phyloP scores from a whole-genome alignment of 2,113 vertebrate genomes.

The Pomatorhinus ruficollis region DNA sequence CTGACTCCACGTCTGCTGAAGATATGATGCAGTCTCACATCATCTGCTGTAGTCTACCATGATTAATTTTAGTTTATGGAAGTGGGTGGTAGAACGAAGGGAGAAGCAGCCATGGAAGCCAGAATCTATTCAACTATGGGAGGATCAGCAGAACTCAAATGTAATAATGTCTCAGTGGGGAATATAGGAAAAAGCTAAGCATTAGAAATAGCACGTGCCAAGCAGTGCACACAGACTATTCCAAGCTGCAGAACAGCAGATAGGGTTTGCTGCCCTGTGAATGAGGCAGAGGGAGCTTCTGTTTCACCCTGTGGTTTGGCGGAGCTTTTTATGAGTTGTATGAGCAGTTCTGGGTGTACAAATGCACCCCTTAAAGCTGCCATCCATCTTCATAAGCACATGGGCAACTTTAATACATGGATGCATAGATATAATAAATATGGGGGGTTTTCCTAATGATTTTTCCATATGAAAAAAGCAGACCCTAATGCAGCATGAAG shows the following conservation, averaged over 20 bases:
- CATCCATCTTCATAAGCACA: neutral
- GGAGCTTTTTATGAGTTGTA: neutral
- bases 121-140: neutral
- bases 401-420: neutral
- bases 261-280: neutral
- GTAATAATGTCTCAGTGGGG: neutral
- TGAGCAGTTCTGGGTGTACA: neutral
- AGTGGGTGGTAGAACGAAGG: neutral
- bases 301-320: neutral
- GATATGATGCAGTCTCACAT: neutral
- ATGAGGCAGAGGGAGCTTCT: neutral
- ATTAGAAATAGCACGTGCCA: neutral
- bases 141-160: neutral
- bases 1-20: neutral
- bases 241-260: neutral
- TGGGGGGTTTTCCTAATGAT: neutral
- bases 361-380: neutral
- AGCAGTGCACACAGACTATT: neutral
- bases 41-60: neutral
- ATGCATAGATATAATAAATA: neutral
- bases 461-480: slow-evolving; percentile 14
- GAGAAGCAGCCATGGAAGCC: neutral
- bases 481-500: neutral
- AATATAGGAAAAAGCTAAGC: neutral
- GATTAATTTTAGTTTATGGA: slow-evolving; percentile 46